Evolutionary conservation across 2,113 vertebrate genomes (phyloP), one percentile per base, ranked within the genome.

Genomic region (Catharus minimus): DNA sequence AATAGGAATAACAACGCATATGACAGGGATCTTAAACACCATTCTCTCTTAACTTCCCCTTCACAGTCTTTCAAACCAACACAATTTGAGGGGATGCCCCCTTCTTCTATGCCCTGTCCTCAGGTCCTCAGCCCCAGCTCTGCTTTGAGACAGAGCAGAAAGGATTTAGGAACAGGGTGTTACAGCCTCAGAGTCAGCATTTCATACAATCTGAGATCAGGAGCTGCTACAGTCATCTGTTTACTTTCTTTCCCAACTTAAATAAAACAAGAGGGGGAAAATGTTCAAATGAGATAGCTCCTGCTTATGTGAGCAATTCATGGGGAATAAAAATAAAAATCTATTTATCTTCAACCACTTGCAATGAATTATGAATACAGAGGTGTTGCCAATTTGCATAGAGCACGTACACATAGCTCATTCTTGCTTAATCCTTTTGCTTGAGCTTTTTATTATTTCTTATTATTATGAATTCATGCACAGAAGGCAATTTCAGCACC

Each of bases 311-410:
- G 92, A 89, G 84, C 60, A 46, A 93, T 92, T 95, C 91, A 88
- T 5, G 30, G 73, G 33, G 93, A 94, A 94, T 94, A 95, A 96
- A 96, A 95, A 93, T 96, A 94, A 96, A 95, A 97, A 88, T 94
- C 94, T 94, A 91, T 96, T 97, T 97, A 93, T 94, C 41, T 95
- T 96, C 82, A 84, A 74, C 81, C 26, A 52, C 82, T 91, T 89
- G 86, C 79, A 80, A 93, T 96, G 92, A 94, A 95, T 96, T 94
- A 96, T 93, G 84, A 94, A 96, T 94, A 64, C n/a, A 64, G 88
- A 94, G 66, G 88, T 94, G 90, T 94, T 87, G 71, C 44, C 19
- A 88, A 94, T 94, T 94, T 95, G 94, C 94, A 95, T 93, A 86
- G 72, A 92, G 80, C 86, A 91, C 3, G 2, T 92, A 89, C 86